A percentile compares a stretch with the other conserved stretches of the same genome.
These are phyloP conservation scores for Incurvaria masculella DNA, from an alignment of 2,888 invertebrate species.

Conservation along the genomic window DNA sequence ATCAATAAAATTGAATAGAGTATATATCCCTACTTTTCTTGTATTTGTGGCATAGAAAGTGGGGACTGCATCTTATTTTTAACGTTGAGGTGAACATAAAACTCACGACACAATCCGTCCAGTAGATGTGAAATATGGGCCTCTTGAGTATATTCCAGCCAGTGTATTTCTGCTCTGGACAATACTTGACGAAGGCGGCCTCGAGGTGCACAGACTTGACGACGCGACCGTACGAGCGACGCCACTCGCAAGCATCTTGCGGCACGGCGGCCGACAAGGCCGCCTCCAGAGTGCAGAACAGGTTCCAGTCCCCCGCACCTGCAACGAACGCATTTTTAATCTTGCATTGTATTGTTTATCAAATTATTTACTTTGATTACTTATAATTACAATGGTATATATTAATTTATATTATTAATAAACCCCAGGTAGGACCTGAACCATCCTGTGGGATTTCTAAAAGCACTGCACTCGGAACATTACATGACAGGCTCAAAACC, in stretches of 20 bases:
- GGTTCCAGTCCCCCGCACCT: slow-evolving; percentile 83
- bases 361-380: background rate
- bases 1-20: slow-evolving; percentile 6
- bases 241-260: slow-evolving; percentile 89
- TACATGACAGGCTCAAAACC: background rate
- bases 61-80: too few species aligned
- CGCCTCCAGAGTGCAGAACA: slow-evolving; percentile 80
- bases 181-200: slow-evolving; percentile 77
- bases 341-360: background rate
- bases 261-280: slow-evolving; percentile 77
- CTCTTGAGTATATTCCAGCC: slow-evolving; percentile 80
- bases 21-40: slow-evolving; percentile 4
- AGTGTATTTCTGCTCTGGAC: slow-evolving; percentile 68
- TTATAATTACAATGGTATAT: background rate
- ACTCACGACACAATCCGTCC: slow-evolving; percentile 91
- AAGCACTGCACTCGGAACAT: too few species aligned
- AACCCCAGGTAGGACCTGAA: too few species aligned
- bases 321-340: slow-evolving; percentile 7
- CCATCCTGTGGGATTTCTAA: too few species aligned
- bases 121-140: slow-evolving; percentile 91
- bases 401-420: background rate
- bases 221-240: slow-evolving; percentile 83
- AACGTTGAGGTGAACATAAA: slow-evolving; percentile 5
- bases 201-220: slow-evolving; percentile 81
- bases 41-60: too few species aligned